Percentiles rank a stretch among this genome's conserved stretches.
Evolutionary conservation across 2,888 invertebrate species (phyloP).

Genomic region (Nomada ferruginata): DNA sequence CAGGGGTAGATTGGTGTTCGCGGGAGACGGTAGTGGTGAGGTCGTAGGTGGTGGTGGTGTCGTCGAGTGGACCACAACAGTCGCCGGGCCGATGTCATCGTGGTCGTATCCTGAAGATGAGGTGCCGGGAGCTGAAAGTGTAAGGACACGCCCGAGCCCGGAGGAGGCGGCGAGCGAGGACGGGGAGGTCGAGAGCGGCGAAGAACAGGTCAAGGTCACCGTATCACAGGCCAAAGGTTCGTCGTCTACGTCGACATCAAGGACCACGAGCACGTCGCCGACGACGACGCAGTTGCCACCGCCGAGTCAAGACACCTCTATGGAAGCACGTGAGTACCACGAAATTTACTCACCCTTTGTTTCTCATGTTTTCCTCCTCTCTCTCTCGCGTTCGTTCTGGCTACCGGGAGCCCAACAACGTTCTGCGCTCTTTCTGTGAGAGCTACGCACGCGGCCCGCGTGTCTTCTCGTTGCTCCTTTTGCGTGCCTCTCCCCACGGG

Average conservation of each 20-base stretch:
- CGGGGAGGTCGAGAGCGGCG: conserved; percentile 62
- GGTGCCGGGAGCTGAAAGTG: conserved; percentile 78
- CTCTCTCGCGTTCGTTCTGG: neutral
- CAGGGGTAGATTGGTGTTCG: conserved; percentile 52
- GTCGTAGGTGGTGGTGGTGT: conserved; percentile 68
- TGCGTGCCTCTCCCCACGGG: conserved; percentile 61
- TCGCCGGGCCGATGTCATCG: conserved; percentile 81
- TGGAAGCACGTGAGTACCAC: conserved; percentile 80
- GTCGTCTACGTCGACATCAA: conserved; percentile 56
- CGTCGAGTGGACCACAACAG: conserved; percentile 77
- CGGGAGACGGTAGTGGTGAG: conserved; percentile 64
- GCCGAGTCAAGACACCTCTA: conserved; percentile 79
- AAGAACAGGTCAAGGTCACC: conserved; percentile 71
- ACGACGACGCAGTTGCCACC: conserved; percentile 76
- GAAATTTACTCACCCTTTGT: conserved; percentile 3
- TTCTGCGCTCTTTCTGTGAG: conserved; percentile 4
- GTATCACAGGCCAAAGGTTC: conserved; percentile 57
- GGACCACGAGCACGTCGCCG: conserved; percentile 65
- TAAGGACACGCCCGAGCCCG: conserved; percentile 76
- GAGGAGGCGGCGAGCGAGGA: conserved; percentile 60
- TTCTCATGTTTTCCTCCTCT: neutral
- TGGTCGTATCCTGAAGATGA: conserved; percentile 77
- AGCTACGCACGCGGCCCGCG: conserved; percentile 14
- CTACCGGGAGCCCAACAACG: neutral
- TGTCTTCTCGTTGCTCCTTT: conserved; percentile 58